Evolutionary conservation across 1,140 invertebrate genomes (phyloP).

Genomic region (Bathynomus jamesi): DNA sequence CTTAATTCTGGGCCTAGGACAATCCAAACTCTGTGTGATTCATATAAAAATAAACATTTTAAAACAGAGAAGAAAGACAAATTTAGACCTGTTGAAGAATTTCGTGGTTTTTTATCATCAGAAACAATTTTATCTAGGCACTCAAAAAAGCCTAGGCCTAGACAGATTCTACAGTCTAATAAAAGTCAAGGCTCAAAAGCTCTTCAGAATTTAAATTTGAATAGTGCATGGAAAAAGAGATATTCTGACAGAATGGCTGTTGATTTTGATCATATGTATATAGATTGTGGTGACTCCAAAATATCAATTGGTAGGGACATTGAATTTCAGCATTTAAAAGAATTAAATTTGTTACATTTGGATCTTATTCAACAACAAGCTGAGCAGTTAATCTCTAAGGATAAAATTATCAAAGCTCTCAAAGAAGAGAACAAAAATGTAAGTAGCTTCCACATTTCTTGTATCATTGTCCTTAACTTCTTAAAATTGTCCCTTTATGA

Average conservation of each 20-base stretch:
- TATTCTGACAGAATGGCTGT: slow-evolving; percentile 9
- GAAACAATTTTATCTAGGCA: not conserved
- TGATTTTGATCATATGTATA: slow-evolving; percentile 20
- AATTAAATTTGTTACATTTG: slow-evolving; percentile 9
- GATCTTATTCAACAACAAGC: slow-evolving; percentile 21
- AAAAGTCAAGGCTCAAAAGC: not conserved
- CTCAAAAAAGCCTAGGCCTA: not conserved
- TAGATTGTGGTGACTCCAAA: slow-evolving; percentile 15
- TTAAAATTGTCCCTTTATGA: too few relatives aligned
- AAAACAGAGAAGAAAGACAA: not conserved
- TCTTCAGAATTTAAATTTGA: not conserved
- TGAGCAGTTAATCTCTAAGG: slow-evolving; percentile 13
- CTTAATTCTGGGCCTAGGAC: not conserved
- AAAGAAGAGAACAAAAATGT: slow-evolving; percentile 19
- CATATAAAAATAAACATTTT: not conserved
- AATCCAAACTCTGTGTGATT: not conserved
- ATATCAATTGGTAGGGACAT: slow-evolving; percentile 11
- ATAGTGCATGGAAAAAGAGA: not conserved
- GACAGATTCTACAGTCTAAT: not conserved
- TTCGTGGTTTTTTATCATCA: not conserved
- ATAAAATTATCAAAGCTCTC: slow-evolving; percentile 15
- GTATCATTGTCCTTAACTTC: too few relatives aligned
- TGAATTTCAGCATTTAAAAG: slow-evolving; percentile 12
- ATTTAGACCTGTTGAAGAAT: not conserved
- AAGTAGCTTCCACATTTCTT: not conserved